Evolutionary conservation across 2,797 vertebrate species (phyloP), one percentile per base, ranked within the genome.

Genomic region (Peromyscus aztecus): DNA sequence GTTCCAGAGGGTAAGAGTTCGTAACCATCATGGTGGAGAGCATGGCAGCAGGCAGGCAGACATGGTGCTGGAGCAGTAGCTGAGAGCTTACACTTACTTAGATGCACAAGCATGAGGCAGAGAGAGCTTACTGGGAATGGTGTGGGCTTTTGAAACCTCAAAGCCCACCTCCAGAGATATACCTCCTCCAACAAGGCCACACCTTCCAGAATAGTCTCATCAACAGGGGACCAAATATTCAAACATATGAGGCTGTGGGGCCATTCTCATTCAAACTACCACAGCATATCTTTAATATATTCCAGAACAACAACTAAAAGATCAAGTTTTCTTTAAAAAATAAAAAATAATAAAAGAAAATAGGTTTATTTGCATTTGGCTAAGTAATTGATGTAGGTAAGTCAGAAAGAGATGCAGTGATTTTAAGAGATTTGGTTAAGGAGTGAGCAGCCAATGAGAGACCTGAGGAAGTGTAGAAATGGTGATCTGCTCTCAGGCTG

Each of bases 371-470:
- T 81, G 52, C 55, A 12, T 19, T 87, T 31, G 67, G 14, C 14
- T 87, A 83, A 40, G 87, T 55, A 82, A 86, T 65, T 21, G 76
- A 94, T 94, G 19, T 61, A 95, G 71, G 17, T 69, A 10, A 91
- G 94, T 4, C 77, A 52, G 61, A 59, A 94, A 91, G 46, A 85
- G 83, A 59, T 37, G 7, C 21, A 31, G 21, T 40, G 37, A 76
- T 71, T 63, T 81, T 11, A 69, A 59, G n/a, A 31, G 34, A 94
- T 97, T 95, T 27, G 46, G 59, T 24, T 95, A 57, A 90, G 91
- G 52, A 91, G 46, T 90, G 40, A 78, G 6, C 9, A 89, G 29
- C 19, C 86, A 90, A 24, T 63, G 43, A 90, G 94, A 82, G 55
- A 89, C 82, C 0, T 52, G 24, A 95, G 27, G 76, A 73, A n/a